Percentiles rank a stretch among this genome's conserved stretches.
These are phyloP conservation scores for Acholoe squamosa DNA, from an alignment of 2,888 invertebrate species.

Conservation along the genomic window DNA sequence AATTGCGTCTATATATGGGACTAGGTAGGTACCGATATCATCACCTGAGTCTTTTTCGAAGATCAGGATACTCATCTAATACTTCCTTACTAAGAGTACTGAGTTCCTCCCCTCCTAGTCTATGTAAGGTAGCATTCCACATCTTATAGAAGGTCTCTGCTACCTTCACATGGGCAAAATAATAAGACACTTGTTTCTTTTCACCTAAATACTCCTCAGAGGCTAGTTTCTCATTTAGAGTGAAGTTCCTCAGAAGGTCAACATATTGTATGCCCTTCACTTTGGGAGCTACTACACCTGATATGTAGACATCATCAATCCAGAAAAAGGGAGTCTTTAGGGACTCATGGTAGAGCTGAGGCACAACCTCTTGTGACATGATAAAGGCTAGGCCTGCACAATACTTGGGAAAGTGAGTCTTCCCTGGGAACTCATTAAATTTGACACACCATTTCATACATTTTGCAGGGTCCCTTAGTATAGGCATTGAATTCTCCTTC, in stretches of 20 bases:
- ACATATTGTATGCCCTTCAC: conserved; percentile 73
- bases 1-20: neutral
- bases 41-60: neutral
- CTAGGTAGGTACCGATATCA: no score
- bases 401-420: conserved; percentile 74
- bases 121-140: conserved; percentile 63
- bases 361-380: conserved; percentile 73
- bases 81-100: conserved; percentile 3
- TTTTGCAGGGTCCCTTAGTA: conserved; percentile 70
- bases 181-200: conserved; percentile 24
- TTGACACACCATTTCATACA: conserved; percentile 72
- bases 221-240: conserved; percentile 86
- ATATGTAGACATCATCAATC: conserved; percentile 80
- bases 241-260: conserved; percentile 92
- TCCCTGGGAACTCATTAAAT: conserved; percentile 70
- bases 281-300: conserved; percentile 74
- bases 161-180: conserved; percentile 65
- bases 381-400: conserved; percentile 78
- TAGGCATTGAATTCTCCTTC: conserved; percentile 72
- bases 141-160: conserved; percentile 51
- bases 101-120: neutral
- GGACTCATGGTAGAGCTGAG: conserved; percentile 74
- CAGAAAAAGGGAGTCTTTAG: conserved; percentile 74
- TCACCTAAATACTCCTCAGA: conserved; percentile 63
- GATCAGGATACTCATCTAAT: neutral